Conservation (phyloP, 2,797 vertebrate species). For the Potorous gilbertii region DNA sequence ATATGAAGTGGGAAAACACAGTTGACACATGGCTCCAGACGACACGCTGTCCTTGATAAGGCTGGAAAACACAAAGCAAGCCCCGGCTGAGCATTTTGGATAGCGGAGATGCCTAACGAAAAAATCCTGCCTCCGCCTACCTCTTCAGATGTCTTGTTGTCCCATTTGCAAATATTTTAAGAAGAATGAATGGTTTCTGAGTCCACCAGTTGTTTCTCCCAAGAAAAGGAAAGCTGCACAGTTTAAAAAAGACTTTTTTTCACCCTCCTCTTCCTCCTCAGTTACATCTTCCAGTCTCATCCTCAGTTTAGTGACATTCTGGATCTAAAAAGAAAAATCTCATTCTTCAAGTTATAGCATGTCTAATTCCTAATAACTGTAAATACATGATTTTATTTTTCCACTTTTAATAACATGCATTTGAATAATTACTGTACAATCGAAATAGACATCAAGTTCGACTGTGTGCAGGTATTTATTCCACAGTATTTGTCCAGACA, state of each 20-base stretch:
- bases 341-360: slow-evolving; percentile 83
- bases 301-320: slow-evolving; percentile 76
- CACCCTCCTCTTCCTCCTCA: slow-evolving; percentile 82
- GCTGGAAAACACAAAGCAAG: slow-evolving; percentile 84
- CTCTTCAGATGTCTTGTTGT: slow-evolving; percentile 80
- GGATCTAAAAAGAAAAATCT: slow-evolving; percentile 74
- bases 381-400: slow-evolving; percentile 85
- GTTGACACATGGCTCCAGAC: slow-evolving; percentile 77
- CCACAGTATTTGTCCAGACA: slow-evolving; percentile 82
- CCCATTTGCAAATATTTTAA: slow-evolving; percentile 80
- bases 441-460: slow-evolving; percentile 85
- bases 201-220: slow-evolving; percentile 71
- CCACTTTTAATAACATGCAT: slow-evolving; percentile 87
- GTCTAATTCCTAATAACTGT: slow-evolving; percentile 85
- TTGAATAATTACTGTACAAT: slow-evolving; percentile 87
- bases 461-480: slow-evolving; percentile 84
- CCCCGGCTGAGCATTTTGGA: slow-evolving; percentile 76
- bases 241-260: slow-evolving; percentile 66
- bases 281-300: slow-evolving; percentile 76
- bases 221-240: slow-evolving; percentile 82
- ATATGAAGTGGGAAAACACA: slow-evolving; percentile 83
- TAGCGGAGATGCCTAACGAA: slow-evolving; percentile 80
- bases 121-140: slow-evolving; percentile 76
- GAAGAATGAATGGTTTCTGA: slow-evolving; percentile 77
- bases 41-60: slow-evolving; percentile 85